phyloP scores from a whole-genome alignment of 2,797 vertebrate species.

The Poeciliopsis gracilis region DNA sequence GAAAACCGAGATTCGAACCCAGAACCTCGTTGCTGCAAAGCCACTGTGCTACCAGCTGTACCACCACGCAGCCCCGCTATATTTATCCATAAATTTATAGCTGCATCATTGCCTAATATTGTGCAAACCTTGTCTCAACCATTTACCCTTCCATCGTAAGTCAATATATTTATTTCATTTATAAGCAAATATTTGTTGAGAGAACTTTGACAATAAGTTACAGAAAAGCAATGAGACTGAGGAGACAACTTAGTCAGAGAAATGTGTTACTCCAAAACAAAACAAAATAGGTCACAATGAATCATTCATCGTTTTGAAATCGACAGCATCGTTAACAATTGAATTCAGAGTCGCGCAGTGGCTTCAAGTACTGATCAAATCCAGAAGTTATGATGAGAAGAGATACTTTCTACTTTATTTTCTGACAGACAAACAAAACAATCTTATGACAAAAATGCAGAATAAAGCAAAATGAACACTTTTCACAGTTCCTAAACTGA shows the following conservation, averaged over 20 bases:
- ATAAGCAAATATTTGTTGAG: background rate
- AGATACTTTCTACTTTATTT: background rate
- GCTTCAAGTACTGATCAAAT: background rate
- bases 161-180: no score
- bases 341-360: background rate
- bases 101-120: no score
- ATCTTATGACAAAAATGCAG: background rate
- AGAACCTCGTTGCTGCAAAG: no score
- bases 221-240: conserved; percentile 32
- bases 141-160: no score
- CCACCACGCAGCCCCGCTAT: no score
- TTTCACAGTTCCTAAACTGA: background rate
- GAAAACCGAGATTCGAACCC: no score
- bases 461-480: background rate
- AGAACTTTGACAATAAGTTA: conserved; percentile 14
- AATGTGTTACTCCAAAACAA: conserved; percentile 11
- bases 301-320: conserved; percentile 60
- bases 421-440: background rate
- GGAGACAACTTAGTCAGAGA: conserved; percentile 25
- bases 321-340: conserved; percentile 39
- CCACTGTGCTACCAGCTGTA: no score
- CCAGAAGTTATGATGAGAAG: background rate
- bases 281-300: conserved; percentile 8
- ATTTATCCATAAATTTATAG: no score
- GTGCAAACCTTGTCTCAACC: no score